Conservation (phyloP, 2,113 vertebrate genomes). For the Ceyx margarethae region DNA sequence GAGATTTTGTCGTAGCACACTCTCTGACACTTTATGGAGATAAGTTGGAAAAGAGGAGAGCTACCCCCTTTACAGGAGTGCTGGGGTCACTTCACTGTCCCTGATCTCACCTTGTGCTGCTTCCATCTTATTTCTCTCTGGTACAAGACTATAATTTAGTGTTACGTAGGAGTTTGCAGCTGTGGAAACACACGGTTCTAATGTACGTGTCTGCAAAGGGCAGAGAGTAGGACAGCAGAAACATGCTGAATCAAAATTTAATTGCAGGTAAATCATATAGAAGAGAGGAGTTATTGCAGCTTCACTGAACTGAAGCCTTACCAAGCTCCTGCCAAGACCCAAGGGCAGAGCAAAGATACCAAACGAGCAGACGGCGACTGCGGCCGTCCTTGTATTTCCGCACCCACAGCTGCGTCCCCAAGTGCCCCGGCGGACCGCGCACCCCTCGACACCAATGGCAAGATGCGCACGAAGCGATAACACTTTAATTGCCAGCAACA, state of each 20-base stretch:
- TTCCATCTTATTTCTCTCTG: background rate
- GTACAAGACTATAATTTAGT: background rate
- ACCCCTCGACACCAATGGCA: rapidly evolving
- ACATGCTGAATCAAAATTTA: background rate
- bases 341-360: background rate
- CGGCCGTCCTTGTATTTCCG: rapidly evolving
- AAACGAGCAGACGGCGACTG: rapidly evolving
- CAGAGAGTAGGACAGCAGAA: background rate
- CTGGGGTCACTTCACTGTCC: background rate
- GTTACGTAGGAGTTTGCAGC: rapidly evolving
- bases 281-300: background rate
- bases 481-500: rapidly evolving
- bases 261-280: background rate
- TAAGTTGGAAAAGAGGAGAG: background rate
- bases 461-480: background rate
- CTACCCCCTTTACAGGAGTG: rapidly evolving
- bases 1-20: background rate
- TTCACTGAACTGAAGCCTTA: background rate
- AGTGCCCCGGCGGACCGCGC: background rate
- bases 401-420: rapidly evolving
- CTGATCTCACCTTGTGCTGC: background rate
- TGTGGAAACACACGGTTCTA: rapidly evolving
- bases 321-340: background rate
- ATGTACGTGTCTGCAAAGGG: background rate
- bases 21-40: background rate